Percentiles rank a stretch among this genome's conserved stretches.
Evolutionary conservation across 64 coral and sea anemone genomes (phyloP).

Genomic region (Dendrophyllia cribrosa): DNA sequence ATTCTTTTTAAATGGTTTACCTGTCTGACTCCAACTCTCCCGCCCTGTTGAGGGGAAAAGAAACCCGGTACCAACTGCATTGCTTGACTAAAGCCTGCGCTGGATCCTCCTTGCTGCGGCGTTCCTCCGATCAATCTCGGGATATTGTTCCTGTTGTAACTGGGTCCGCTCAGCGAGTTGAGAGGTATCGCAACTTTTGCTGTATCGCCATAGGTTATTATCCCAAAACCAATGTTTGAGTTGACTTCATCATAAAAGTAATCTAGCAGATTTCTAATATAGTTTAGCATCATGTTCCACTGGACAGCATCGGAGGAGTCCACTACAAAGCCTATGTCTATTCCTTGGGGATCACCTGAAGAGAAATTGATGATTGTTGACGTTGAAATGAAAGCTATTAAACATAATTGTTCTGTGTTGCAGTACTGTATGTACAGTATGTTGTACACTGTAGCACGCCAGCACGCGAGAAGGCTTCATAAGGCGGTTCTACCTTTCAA

Average conservation of each 20-base stretch:
- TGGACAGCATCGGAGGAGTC: slow-evolving; percentile 42
- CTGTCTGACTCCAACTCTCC: slow-evolving; percentile 42
- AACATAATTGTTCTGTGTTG: too few relatives aligned
- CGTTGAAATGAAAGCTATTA: too few relatives aligned
- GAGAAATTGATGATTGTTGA: not conserved
- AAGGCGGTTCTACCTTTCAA: too few relatives aligned
- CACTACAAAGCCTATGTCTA: slow-evolving; percentile 54
- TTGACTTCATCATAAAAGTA: not conserved
- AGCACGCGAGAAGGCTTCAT: too few relatives aligned
- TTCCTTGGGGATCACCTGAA: not conserved
- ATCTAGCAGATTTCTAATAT: slow-evolving; percentile 18
- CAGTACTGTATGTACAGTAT: too few relatives aligned
- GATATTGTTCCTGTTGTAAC: slow-evolving; percentile 15
- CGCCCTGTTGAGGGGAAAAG: slow-evolving; percentile 35
- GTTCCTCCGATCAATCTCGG: slow-evolving; percentile 14
- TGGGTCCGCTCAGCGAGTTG: slow-evolving; percentile 2
- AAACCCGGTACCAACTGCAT: slow-evolving; percentile 39
- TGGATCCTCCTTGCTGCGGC: slow-evolving; percentile 25
- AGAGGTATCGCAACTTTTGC: slow-evolving; percentile 48
- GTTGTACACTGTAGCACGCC: too few relatives aligned
- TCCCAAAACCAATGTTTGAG: not conserved
- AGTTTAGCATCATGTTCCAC: slow-evolving; percentile 37
- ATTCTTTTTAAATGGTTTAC: slow-evolving; percentile 19
- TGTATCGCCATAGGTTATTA: slow-evolving; percentile 60
- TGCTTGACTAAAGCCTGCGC: slow-evolving; percentile 22